Evolutionary conservation across 2,888 invertebrate species (phyloP).

Genomic region (Cryptocheilus praepositus): DNA sequence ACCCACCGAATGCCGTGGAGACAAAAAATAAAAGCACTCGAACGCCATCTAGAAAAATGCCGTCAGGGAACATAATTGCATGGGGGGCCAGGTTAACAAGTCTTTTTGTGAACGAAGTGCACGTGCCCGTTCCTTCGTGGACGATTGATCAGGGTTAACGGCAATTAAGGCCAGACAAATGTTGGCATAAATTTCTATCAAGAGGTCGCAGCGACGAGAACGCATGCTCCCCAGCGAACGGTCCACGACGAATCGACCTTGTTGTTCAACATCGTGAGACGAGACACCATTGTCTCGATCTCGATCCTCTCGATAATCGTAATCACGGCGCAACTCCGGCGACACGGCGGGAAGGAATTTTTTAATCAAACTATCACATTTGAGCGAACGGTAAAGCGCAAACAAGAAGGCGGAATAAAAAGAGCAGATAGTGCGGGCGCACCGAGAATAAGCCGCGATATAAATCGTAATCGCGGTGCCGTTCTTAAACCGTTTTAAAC

Average conservation of each 20-base stretch:
- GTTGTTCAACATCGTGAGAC: too few species aligned
- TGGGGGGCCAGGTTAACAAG: too few species aligned
- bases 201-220: constrained; percentile 37
- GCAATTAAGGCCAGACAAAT: constrained; percentile 46
- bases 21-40: too few species aligned
- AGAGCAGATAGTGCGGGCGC: constrained; percentile 32
- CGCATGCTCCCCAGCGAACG: constrained; percentile 3
- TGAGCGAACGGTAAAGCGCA: constrained; percentile 15
- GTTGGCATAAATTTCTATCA: constrained; percentile 56
- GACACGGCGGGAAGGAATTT: too few species aligned
- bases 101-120: too few species aligned
- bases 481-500: too few species aligned
- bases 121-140: too few species aligned
- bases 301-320: not conserved
- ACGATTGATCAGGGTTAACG: constrained; percentile 51
- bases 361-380: not conserved
- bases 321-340: too few species aligned
- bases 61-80: too few species aligned
- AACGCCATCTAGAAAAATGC: too few species aligned
- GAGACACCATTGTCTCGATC: not conserved
- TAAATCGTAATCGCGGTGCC: constrained; percentile 45
- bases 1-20: too few species aligned
- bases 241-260: not conserved
- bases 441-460: constrained; percentile 9
- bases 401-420: constrained; percentile 14